Percentiles rank a stretch among this genome's conserved stretches.
Evolutionary conservation across 2,113 vertebrate genomes (phyloP).

Genomic region (Haemorhous mexicanus): DNA sequence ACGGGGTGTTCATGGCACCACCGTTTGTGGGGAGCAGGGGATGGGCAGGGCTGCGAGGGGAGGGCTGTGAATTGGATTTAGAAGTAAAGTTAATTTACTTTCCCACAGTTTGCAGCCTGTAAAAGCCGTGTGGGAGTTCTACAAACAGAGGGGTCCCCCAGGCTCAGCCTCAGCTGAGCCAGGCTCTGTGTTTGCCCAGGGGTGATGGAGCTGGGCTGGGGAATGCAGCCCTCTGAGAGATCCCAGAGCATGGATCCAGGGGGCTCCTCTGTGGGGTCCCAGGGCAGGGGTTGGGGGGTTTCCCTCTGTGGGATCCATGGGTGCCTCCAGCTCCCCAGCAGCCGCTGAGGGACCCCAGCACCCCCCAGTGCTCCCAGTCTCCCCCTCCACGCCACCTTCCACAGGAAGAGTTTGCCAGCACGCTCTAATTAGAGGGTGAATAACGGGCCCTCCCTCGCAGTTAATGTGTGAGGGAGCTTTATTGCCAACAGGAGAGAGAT

Average conservation of each 20-base stretch:
- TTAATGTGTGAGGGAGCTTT: slow-evolving; percentile 59
- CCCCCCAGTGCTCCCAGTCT: fast-evolving
- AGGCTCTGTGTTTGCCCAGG: fast-evolving
- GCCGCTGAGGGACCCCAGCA: fast-evolving
- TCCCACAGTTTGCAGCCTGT: neutral
- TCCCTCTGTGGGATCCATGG: too few species aligned
- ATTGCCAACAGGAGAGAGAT: slow-evolving; percentile 61
- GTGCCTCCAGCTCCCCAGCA: fast-evolving
- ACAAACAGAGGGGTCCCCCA: neutral
- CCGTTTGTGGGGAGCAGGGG: neutral
- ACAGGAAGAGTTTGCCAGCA: neutral
- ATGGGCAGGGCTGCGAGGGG: neutral
- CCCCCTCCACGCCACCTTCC: neutral
- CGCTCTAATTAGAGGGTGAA: slow-evolving; percentile 43
- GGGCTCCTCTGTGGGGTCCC: neutral
- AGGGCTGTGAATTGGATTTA: neutral
- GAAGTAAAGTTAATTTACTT: neutral
- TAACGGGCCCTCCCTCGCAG: slow-evolving; percentile 46
- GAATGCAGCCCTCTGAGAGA: neutral
- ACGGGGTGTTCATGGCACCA: neutral
- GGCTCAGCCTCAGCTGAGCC: fast-evolving
- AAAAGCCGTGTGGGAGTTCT: neutral
- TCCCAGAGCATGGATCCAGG: neutral
- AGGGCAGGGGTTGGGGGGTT: neutral
- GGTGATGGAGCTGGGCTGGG: neutral